These are phyloP conservation scores for Pseudopleuronectes americanus DNA, from an alignment of 2,797 vertebrate species.

Conservation along the genomic window DNA sequence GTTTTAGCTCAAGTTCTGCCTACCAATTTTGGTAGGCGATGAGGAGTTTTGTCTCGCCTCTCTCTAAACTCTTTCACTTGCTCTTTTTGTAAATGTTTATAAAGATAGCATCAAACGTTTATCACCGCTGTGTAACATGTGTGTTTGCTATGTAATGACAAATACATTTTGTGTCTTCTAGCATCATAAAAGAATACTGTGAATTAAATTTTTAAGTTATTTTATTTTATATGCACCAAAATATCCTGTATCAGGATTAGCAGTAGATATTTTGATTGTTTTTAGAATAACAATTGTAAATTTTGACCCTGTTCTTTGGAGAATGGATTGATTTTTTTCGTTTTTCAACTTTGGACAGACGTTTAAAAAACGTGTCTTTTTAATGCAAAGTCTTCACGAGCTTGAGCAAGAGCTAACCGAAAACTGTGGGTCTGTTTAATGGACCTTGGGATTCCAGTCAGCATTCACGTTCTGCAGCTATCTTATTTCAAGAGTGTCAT, in stretches of 20 bases:
- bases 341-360: no score
- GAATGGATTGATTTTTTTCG: conserved; percentile 62
- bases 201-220: no score
- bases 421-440: no score
- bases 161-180: conserved; percentile 87
- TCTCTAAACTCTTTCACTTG: conserved; percentile 8
- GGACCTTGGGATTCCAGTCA: no score
- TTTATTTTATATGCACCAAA: conserved; percentile 81
- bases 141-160: conserved; percentile 71
- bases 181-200: conserved; percentile 92
- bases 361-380: no score
- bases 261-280: conserved; percentile 73
- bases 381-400: no score
- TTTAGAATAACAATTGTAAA: conserved; percentile 81
- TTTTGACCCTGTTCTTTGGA: conserved; percentile 89
- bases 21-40: background rate
- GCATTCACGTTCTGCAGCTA: no score
- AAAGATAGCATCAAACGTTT: conserved; percentile 44
- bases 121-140: conserved; percentile 74
- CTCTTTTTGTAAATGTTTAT: conserved; percentile 44
- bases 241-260: conserved; percentile 98
- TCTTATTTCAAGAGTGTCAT: no score
- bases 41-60: conserved; percentile 24
- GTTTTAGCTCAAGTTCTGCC: background rate
- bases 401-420: no score